Evolutionary conservation across 37 sponge, comb jelly and placozoan genomes (phyloP).

Genomic region (Amphimedon queenslandica): DNA sequence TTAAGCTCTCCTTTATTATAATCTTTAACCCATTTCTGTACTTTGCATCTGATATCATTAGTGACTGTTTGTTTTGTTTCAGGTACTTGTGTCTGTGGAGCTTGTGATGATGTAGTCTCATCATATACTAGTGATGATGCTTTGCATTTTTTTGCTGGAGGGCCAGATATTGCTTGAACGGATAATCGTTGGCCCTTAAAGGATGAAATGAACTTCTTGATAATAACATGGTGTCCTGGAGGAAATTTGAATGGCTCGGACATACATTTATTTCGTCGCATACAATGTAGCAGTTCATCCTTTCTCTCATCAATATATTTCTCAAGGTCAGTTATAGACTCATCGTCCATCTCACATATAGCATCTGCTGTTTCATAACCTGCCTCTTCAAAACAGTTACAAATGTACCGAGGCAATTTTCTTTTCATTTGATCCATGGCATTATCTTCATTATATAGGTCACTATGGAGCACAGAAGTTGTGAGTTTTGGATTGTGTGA

Average conservation of each 20-base stretch:
- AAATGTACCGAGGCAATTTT: neutral
- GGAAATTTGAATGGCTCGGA: neutral
- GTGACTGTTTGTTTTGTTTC: too few species aligned
- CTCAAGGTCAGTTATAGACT: neutral
- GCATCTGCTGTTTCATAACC: neutral
- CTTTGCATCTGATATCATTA: neutral
- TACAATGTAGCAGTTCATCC: neutral
- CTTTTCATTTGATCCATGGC: neutral
- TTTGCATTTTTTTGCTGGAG: neutral
- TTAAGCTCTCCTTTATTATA: neutral
- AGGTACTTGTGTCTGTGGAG: too few species aligned
- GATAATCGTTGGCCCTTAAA: neutral
- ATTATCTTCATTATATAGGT: too few species aligned
- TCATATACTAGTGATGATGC: neutral
- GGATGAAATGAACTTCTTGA: neutral
- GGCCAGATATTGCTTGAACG: neutral
- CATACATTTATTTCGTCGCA: neutral
- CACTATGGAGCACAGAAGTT: too few species aligned
- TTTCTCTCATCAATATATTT: neutral
- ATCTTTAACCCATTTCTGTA: neutral
- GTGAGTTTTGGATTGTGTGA: too few species aligned
- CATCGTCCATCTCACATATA: neutral
- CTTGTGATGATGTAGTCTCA: neutral
- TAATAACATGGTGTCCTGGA: neutral
- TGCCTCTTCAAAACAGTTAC: neutral